Base-by-base conservation (phyloP, 2,888 invertebrate species). In the Liodrosophila aerea region DNA sequence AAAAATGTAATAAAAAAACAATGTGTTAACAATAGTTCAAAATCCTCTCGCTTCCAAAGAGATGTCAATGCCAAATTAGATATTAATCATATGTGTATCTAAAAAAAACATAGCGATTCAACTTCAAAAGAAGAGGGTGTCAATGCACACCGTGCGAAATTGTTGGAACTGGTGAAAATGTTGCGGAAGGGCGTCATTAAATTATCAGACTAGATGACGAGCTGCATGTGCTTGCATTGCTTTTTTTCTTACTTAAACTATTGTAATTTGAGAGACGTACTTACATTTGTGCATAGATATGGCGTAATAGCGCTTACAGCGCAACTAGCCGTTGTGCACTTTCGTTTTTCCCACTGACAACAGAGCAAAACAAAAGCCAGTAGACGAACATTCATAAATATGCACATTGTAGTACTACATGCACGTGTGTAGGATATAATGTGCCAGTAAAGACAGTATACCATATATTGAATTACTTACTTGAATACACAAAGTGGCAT, bases 111-210 rank as follows among this genome's bases (percentile, higher is more conserved):
- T 22, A 22, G 22, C n/a, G n/a, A n/a, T n/a, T n/a, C n/a, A n/a
- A 22, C 22, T 4, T 22, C 22, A 12, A 8, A 1, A 12, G 1
- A 34, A 12, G 54, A 51, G 44, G 40, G 56, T 54, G 67, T 62
- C 71, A 82, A 74, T 68, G 75, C 44, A 59, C 78, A 47, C 34
- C 72, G 72, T 78, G 78, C 46, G 80, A 78, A 68, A 62, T 15
- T 41, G 37, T 36, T 43, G 52, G 39, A 27, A 46, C 54, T 39
- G 37, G 34, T 43, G 52, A 36, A 27, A 46, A 51, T 39, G 7
- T 64, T 50, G 64, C 85, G 80, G 85, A 81, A 83, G 74, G 73
- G 64, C 62, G 54, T 73, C 68, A 64, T 82, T 78, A 75, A 74
- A 82, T 72, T 61, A 72, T 44, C 34, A 51, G 29, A 54, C 40